Evolutionary conservation across 2,888 invertebrate species (phyloP).

Genomic region (Strigamia transsilvanica): DNA sequence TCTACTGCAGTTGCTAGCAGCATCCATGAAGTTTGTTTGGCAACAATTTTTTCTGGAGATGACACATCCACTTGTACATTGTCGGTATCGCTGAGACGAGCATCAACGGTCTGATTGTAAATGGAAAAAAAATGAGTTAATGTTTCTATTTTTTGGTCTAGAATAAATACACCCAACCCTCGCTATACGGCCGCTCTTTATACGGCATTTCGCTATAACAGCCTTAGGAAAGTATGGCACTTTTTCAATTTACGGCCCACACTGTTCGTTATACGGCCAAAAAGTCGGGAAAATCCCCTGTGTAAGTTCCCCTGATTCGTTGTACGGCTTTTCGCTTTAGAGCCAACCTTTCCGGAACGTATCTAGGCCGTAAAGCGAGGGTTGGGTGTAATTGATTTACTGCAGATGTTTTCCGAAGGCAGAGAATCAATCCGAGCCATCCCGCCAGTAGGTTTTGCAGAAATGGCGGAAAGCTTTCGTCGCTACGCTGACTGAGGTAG

Average conservation of each 20-base stretch:
- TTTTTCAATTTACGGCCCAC: no score
- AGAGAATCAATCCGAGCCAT: slow-evolving; percentile 3
- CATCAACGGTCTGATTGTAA: background rate
- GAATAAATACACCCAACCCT: no score
- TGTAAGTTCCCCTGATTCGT: no score
- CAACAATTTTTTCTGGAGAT: background rate
- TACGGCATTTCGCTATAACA: no score
- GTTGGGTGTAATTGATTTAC: no score
- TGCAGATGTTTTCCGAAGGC: background rate
- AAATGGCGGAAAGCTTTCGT: slow-evolving; percentile 22
- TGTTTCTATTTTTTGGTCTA: background rate
- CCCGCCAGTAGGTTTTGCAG: background rate
- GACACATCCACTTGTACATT: background rate
- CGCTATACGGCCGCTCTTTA: no score
- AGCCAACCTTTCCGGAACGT: no score
- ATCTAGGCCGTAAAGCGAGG: no score
- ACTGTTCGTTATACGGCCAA: no score
- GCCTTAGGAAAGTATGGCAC: no score
- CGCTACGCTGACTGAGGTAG: slow-evolving; percentile 6
- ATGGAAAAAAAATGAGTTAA: background rate
- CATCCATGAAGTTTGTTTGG: background rate
- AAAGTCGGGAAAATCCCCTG: no score
- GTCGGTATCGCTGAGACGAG: background rate
- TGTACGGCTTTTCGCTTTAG: no score
- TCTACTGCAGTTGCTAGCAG: background rate